These are phyloP conservation scores for Philaenus spumarius DNA, from an alignment of 1,140 invertebrate species.

Conservation along the genomic window DNA sequence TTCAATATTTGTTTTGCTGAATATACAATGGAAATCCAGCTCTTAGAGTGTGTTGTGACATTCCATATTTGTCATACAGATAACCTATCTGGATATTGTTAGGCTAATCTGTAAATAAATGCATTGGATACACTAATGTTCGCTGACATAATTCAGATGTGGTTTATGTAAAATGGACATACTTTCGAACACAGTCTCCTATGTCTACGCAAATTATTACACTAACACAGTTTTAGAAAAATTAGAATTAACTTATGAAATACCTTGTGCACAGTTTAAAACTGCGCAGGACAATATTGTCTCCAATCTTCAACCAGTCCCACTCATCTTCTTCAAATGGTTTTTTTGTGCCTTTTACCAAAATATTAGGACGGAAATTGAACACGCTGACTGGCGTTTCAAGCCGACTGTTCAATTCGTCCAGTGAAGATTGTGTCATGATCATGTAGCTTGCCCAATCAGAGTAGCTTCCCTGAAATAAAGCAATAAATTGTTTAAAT, in stretches of 20 bases:
- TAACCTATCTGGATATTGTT: too few relatives aligned
- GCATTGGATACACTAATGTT: too few relatives aligned
- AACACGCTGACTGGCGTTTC: constrained; percentile 26
- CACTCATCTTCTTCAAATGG: constrained; percentile 45
- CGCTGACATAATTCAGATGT: neutral
- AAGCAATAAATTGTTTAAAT: too few relatives aligned
- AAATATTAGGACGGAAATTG: constrained; percentile 47
- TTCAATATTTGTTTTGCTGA: too few relatives aligned
- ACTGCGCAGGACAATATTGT: constrained; percentile 36
- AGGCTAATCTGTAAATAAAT: too few relatives aligned
- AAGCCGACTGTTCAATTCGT: constrained; percentile 41
- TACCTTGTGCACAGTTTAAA: constrained; percentile 37
- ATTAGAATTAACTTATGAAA: neutral
- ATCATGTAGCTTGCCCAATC: constrained; percentile 44
- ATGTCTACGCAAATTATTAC: too few relatives aligned
- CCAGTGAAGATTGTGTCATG: constrained; percentile 41
- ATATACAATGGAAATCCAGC: too few relatives aligned
- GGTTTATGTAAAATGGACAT: too few relatives aligned
- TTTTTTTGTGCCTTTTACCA: constrained; percentile 32
- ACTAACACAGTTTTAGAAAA: too few relatives aligned
- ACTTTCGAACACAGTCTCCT: too few relatives aligned
- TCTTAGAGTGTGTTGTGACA: too few relatives aligned
- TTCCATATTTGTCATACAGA: too few relatives aligned
- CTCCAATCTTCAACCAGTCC: constrained; percentile 41
- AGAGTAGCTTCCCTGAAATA: constrained; percentile 38